Evolutionary conservation across 2,888 invertebrate genomes (phyloP).

Genomic region (Drosophila siamana): DNA sequence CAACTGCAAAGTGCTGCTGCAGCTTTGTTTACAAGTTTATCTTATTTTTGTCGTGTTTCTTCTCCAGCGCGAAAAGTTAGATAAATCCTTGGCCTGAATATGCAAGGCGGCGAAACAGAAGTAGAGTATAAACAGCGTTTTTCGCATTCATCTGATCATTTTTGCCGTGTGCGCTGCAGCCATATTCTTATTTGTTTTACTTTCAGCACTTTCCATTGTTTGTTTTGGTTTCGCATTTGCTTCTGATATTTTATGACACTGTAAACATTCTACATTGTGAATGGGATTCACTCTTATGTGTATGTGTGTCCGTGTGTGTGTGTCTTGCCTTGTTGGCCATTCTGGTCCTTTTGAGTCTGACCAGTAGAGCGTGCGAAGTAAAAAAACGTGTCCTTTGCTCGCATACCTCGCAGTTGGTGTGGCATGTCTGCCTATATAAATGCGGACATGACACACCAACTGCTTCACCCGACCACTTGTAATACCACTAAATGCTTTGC

Average conservation of each 20-base stretch:
- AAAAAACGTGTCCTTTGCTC: constrained; percentile 53
- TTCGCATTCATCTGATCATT: constrained; percentile 20
- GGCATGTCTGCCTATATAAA: neutral
- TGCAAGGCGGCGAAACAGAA: no score
- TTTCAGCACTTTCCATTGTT: constrained; percentile 32
- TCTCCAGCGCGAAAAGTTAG: neutral
- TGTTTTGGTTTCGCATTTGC: constrained; percentile 62
- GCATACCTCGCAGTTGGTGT: neutral
- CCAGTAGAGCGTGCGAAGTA: constrained; percentile 54
- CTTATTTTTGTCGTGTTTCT: neutral
- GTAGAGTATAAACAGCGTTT: neutral
- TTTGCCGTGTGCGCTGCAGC: constrained; percentile 26
- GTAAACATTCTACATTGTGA: constrained; percentile 71
- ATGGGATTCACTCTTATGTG: constrained; percentile 20
- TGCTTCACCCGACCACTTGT: no score
- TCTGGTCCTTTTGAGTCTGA: constrained; percentile 50
- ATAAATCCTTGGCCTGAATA: neutral
- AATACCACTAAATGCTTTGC: neutral
- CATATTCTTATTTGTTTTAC: constrained; percentile 45
- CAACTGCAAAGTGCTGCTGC: neutral
- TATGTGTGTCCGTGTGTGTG: constrained; percentile 7
- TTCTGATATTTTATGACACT: constrained; percentile 76
- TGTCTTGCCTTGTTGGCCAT: constrained; percentile 41
- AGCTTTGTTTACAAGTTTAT: neutral
- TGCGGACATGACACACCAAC: neutral